A percentile compares a stretch with the other conserved stretches of the same genome.
phyloP scores from a whole-genome alignment of 2,113 vertebrate species.

The Pachyramphus minor region DNA sequence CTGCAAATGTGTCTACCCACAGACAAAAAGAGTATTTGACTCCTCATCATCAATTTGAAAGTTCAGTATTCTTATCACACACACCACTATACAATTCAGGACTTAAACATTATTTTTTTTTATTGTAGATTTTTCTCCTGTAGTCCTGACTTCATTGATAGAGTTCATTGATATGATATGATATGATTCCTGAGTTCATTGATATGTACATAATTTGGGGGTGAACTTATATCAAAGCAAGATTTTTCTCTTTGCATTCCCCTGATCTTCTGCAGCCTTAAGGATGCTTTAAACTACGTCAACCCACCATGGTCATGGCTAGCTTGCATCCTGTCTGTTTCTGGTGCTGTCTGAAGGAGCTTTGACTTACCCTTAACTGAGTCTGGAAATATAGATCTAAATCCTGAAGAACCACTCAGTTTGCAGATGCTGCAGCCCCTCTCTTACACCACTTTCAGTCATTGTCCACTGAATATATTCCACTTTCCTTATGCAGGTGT shows the following conservation, averaged over 20 bases:
- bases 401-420: background rate
- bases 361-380: background rate
- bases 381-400: background rate
- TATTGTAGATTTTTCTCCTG: background rate
- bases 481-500: rapidly evolving
- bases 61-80: background rate
- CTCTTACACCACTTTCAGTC: background rate
- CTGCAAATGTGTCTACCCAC: background rate
- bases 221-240: constrained; percentile 5
- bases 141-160: background rate
- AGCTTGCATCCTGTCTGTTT: background rate
- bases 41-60: background rate
- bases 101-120: background rate
- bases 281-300: background rate
- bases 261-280: constrained; percentile 1
- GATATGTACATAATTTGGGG: background rate
- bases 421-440: background rate
- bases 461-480: background rate
- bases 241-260: background rate
- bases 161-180: no score
- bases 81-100: background rate
- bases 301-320: background rate
- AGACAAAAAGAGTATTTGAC: background rate
- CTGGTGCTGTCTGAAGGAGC: background rate
- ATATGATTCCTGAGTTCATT: background rate